A percentile compares a stretch with the other conserved stretches of the same genome.
Evolutionary conservation across 1,140 invertebrate genomes (phyloP).

Genomic region (Latrodectus geometricus): DNA sequence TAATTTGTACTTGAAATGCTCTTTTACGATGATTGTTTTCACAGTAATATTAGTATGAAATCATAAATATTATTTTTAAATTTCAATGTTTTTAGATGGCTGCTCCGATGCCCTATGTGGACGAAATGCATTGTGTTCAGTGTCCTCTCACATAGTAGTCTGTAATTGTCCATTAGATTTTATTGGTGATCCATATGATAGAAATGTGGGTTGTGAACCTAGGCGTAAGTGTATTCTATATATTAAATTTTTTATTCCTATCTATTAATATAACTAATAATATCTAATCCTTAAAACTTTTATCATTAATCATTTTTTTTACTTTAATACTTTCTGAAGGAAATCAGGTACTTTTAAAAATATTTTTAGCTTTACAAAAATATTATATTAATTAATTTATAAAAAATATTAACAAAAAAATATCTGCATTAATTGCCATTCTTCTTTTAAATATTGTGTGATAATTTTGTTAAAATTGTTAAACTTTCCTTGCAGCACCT

Average conservation of each 20-base stretch:
- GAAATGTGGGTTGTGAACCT: conserved; percentile 63
- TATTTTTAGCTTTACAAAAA: no score
- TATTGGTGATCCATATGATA: conserved; percentile 80
- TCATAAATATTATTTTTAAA: no score
- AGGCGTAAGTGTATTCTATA: conserved; percentile 35
- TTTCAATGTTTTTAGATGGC: conserved; percentile 50
- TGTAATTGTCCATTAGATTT: conserved; percentile 84
- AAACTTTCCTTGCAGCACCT: conserved; percentile 27
- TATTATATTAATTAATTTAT: no score
- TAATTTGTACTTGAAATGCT: no score
- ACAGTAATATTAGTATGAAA: no score
- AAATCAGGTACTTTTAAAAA: not conserved
- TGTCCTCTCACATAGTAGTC: conserved; percentile 70
- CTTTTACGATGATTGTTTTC: no score
- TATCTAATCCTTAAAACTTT: not conserved
- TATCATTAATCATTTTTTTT: not conserved
- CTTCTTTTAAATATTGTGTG: no score
- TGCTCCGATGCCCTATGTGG: conserved; percentile 64
- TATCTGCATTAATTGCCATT: no score
- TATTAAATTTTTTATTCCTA: not conserved
- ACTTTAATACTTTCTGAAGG: not conserved
- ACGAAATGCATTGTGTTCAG: conserved; percentile 63
- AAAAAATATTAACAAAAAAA: no score
- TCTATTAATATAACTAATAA: not conserved
- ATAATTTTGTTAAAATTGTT: no score